These are phyloP conservation scores for Eupithecia abbreviata DNA, from an alignment of 2,888 invertebrate genomes.

Conservation along the genomic window DNA sequence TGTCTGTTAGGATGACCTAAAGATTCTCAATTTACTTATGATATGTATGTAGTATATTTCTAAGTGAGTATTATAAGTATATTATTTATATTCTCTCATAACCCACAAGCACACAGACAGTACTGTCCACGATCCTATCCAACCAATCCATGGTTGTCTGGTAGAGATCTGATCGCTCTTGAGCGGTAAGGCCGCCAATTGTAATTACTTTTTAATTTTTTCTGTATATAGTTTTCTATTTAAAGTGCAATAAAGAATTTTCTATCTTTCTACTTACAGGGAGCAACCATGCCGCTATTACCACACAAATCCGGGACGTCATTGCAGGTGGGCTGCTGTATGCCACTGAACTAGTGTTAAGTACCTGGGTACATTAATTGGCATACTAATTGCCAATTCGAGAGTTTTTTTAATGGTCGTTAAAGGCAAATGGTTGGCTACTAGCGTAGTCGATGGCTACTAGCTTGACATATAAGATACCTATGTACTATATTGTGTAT, in stretches of 20 bases:
- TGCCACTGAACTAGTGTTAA: not conserved
- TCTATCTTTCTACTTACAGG: not conserved
- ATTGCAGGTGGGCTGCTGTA: not conserved
- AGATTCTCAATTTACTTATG: not conserved
- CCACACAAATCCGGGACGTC: not conserved
- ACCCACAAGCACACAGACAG: no score
- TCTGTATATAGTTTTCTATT: no score
- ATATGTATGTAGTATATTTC: no score
- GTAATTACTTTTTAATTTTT: no score
- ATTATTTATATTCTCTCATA: no score
- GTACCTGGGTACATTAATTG: not conserved
- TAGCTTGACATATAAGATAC: not conserved
- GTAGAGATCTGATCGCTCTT: no score
- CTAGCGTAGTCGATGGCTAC: not conserved
- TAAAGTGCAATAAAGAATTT: no score
- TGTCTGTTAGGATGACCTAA: not conserved
- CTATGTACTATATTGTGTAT: no score
- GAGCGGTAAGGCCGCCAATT: no score
- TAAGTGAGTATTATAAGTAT: no score
- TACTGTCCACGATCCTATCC: no score
- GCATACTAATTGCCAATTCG: conserved; percentile 8
- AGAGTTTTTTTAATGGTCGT: not conserved
- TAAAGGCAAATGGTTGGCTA: not conserved
- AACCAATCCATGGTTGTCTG: no score
- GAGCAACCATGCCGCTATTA: conserved; percentile 2